Percentiles rank a stretch among this genome's conserved stretches.
Evolutionary conservation across 2,113 vertebrate genomes (phyloP).

Genomic region (Erythrolamprus reginae): DNA sequence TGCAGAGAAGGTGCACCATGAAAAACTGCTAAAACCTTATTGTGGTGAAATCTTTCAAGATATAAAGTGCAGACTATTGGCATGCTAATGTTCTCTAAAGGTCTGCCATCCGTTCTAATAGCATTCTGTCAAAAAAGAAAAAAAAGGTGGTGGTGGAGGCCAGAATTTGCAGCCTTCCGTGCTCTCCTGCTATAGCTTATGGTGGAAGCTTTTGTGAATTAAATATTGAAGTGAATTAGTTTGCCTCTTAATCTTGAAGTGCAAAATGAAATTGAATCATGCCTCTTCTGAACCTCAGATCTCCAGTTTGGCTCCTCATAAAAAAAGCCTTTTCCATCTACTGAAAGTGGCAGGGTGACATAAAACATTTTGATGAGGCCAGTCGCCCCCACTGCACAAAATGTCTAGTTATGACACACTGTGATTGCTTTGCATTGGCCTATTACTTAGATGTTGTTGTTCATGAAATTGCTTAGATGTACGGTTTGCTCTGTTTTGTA

Average conservation of each 20-base stretch:
- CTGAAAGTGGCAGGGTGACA: not conserved
- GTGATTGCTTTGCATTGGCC: not conserved
- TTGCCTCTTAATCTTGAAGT: not conserved
- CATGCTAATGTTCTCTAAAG: not conserved
- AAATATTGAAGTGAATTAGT: not conserved
- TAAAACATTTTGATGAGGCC: not conserved
- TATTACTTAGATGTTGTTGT: not conserved
- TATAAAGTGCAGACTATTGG: not conserved
- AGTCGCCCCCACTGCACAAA: not conserved
- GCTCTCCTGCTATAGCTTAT: not conserved
- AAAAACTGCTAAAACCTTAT: not conserved
- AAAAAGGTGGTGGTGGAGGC: not conserved
- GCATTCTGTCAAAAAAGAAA: not conserved
- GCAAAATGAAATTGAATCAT: not conserved
- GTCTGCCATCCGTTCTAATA: not conserved
- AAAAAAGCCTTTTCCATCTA: not conserved
- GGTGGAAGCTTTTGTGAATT: not conserved
- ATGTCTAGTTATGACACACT: not conserved
- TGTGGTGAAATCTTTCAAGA: not conserved
- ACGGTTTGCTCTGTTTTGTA: not conserved
- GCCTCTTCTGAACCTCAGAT: not conserved
- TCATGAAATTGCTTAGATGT: not conserved
- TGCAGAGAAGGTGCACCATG: not conserved
- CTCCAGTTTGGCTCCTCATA: not conserved
- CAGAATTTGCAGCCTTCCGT: not conserved